These are phyloP conservation scores for Drosophila setosimentum DNA, from an alignment of 2,888 invertebrate genomes.

Conservation along the genomic window DNA sequence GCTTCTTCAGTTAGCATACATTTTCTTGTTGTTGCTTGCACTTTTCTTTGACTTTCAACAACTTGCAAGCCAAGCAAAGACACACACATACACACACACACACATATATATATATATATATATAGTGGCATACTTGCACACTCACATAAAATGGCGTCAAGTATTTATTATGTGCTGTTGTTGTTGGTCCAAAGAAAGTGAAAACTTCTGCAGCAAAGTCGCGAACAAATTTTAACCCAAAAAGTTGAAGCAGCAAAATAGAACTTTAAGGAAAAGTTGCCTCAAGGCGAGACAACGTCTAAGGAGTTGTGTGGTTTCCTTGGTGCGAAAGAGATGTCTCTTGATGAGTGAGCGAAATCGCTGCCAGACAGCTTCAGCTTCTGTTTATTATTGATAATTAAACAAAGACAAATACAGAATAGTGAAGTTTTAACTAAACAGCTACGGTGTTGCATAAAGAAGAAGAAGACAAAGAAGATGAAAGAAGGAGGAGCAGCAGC, in stretches of 20 bases:
- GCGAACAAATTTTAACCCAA: conserved; percentile 70
- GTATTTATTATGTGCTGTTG: conserved; percentile 69
- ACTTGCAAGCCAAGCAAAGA: conserved; percentile 46
- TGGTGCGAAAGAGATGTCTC: conserved; percentile 1
- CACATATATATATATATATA: conserved; percentile 30
- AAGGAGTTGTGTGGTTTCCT: background rate
- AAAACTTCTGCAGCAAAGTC: conserved; percentile 72
- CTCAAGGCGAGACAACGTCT: conserved; percentile 52
- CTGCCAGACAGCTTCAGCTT: conserved; percentile 15
- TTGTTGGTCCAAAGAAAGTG: conserved; percentile 63
- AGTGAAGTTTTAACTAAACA: background rate
- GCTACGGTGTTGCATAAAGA: background rate
- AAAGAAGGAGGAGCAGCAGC: background rate
- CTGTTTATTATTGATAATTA: conserved; percentile 3
- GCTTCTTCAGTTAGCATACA: conserved; percentile 23
- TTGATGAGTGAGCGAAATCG: conserved; percentile 6
- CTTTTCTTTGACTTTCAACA: conserved; percentile 72
- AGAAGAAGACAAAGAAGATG: no score
- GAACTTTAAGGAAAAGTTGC: conserved; percentile 56
- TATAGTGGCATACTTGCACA: conserved; percentile 17
- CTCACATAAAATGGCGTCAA: conserved; percentile 66
- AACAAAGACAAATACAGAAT: background rate
- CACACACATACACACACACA: conserved; percentile 27
- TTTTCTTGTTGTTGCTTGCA: conserved; percentile 59
- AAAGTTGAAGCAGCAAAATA: conserved; percentile 38